These are phyloP conservation scores for Telmatochromis sp. DNA, from an alignment of 2,113 vertebrate species.

Conservation along the genomic window DNA sequence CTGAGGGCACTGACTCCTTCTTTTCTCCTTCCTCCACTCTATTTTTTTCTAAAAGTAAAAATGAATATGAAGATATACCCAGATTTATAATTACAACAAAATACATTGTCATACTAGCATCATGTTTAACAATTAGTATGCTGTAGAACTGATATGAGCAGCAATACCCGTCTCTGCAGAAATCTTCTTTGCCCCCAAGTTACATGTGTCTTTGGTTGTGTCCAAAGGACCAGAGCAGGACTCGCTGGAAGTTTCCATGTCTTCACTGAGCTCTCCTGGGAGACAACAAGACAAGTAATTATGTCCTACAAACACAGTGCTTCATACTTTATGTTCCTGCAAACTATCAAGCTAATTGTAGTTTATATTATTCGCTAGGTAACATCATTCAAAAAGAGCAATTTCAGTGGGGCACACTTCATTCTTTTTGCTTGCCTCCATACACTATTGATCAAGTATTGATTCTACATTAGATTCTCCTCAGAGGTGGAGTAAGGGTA, in stretches of 20 bases:
- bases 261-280: conserved; percentile 83
- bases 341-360: conserved; percentile 12
- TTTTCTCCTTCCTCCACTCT: conserved; percentile 77
- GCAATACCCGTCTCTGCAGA: conserved; percentile 76
- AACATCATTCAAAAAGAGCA: conserved; percentile 31
- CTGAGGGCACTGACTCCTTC: conserved; percentile 72
- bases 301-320: conserved; percentile 13
- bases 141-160: neutral
- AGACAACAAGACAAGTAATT: conserved; percentile 15
- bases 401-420: conserved; percentile 53
- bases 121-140: neutral
- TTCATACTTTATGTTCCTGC: neutral
- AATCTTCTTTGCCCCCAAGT: conserved; percentile 74
- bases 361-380: conserved; percentile 24
- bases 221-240: conserved; percentile 78
- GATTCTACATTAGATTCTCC: conserved; percentile 74
- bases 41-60: conserved; percentile 66
- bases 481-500: conserved; percentile 65
- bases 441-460: conserved; percentile 69
- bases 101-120: neutral
- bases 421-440: conserved; percentile 47
- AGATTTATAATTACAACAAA: neutral
- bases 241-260: conserved; percentile 81
- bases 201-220: conserved; percentile 80
- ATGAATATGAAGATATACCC: neutral